phyloP scores from a whole-genome alignment of 2,113 vertebrate genomes.

The Chaenocephalus aceratus region DNA sequence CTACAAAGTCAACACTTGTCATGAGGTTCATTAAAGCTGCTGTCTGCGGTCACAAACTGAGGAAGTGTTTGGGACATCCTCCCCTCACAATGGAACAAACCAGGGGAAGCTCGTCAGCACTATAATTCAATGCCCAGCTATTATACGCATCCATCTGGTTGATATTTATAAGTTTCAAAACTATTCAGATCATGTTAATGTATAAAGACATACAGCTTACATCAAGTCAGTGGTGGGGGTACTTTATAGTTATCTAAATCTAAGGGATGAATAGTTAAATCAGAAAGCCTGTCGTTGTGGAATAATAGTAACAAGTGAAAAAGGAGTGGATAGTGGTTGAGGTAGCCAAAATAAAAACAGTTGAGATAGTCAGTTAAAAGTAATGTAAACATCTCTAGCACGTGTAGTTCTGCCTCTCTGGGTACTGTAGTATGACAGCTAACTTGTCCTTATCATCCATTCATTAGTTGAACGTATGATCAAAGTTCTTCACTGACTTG shows the following conservation, averaged over 20 bases:
- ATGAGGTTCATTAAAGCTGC: constrained; percentile 5
- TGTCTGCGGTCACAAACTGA: constrained; percentile 42
- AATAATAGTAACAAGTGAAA: too few relatives aligned
- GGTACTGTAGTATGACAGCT: background rate
- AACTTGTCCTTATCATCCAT: background rate
- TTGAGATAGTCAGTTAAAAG: too few relatives aligned
- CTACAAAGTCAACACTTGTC: background rate
- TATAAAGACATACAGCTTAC: background rate
- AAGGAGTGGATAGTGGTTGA: too few relatives aligned
- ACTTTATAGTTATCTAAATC: too few relatives aligned
- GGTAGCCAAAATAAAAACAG: background rate
- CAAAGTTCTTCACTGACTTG: too few relatives aligned
- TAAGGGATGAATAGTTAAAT: too few relatives aligned
- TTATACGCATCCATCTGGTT: constrained; percentile 36
- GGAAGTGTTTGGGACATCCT: constrained; percentile 79
- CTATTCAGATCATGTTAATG: constrained; percentile 45
- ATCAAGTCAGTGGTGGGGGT: background rate
- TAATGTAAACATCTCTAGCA: background rate
- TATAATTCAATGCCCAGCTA: constrained; percentile 9
- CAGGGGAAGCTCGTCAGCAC: constrained; percentile 50
- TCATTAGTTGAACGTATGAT: background rate
- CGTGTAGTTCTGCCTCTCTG: background rate
- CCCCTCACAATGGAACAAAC: constrained; percentile 68
- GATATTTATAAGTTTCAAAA: constrained; percentile 58
- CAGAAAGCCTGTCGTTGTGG: too few relatives aligned